Percentiles rank a stretch among this genome's conserved stretches.
These are phyloP conservation scores for Aldabrachelys gigantea DNA, from an alignment of 2,113 vertebrate species.

Conservation along the genomic window DNA sequence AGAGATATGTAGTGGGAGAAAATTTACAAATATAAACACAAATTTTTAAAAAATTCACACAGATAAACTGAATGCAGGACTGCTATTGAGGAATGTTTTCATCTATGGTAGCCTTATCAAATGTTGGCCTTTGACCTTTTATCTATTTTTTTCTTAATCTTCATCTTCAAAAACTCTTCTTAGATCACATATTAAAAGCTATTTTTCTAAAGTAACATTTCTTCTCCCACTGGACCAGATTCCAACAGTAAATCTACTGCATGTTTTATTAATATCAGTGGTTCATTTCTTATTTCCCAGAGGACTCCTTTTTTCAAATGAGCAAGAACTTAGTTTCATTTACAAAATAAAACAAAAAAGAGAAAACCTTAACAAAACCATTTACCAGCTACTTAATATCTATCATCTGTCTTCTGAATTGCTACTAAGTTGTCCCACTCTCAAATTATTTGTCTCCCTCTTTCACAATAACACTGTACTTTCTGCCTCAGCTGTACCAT, in stretches of 20 bases:
- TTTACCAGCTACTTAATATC: conserved; percentile 27
- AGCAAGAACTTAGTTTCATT: neutral
- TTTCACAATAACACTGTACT: neutral
- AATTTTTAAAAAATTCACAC: neutral
- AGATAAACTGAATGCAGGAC: neutral
- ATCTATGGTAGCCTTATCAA: conserved; percentile 4
- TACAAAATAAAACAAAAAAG: conserved; percentile 6
- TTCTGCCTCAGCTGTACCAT: neutral
- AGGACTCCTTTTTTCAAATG: neutral
- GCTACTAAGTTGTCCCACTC: neutral
- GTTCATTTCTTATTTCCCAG: neutral
- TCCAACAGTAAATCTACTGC: neutral
- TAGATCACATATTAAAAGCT: conserved; percentile 4
- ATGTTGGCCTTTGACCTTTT: conserved; percentile 21
- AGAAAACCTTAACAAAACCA: neutral
- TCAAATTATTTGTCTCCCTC: neutral
- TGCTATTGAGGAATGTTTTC: neutral
- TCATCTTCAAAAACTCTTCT: conserved; percentile 7
- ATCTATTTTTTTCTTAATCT: neutral
- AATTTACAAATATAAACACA: neutral
- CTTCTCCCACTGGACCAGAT: neutral
- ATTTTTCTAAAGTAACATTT: conserved; percentile 5
- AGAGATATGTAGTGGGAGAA: neutral
- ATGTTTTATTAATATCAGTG: neutral
- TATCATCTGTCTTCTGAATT: neutral